Base-by-base conservation (phyloP, 2,797 vertebrate species). In the Chaetophractus vellerosus region DNA sequence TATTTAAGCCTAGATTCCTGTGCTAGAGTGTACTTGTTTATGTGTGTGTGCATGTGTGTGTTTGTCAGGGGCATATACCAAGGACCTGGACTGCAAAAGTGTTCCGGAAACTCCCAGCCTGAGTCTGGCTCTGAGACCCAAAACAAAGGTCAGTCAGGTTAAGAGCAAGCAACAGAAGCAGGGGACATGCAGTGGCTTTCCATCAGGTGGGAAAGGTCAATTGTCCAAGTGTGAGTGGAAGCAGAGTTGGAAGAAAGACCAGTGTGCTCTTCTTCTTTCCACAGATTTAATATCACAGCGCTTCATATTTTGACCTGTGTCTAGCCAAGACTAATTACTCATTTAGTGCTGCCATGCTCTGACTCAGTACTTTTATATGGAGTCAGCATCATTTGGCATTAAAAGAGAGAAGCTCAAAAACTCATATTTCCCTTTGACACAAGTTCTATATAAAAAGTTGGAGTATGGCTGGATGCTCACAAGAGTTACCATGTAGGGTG, bases 401-500 rank as follows among this genome's bases (percentile, higher is more conserved):
- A 31, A 92, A 82, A 79, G 26, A 66, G 38, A 84, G 68, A 8
- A 21, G n/a, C 36, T 64, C 26, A 36, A 74, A 93, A 92, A 85
- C 14, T 78, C 55, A 7, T 78, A 68, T 83, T 92, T 88, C 31
- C 15, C 68, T 36, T 1, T 38, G 66, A 66, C n/a, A 6, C 38
- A 82, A 75, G 21, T 92, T 87, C 68, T 18, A 41, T 26, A 68
- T 16, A 41, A 80, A 38, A 45, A 16, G 41, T 11, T 10, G 23
- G 88, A 69, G 1, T 45, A 66, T 68, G 71, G 64, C 41, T 89
- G 95, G 74, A 69, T 96, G 79, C 75, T 92, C 75, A 64, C 83
- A 41, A 92, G 45, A 48, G 50, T 94, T 90, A 64, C 80, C 92
- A 69, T 63, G 88, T 64, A 55, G 88, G 59, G 82, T 76, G 85